Percentiles rank a stretch among this genome's conserved stretches.
phyloP scores from a whole-genome alignment of 2,113 vertebrate genomes.

The Tychaedon coryphoeus region DNA sequence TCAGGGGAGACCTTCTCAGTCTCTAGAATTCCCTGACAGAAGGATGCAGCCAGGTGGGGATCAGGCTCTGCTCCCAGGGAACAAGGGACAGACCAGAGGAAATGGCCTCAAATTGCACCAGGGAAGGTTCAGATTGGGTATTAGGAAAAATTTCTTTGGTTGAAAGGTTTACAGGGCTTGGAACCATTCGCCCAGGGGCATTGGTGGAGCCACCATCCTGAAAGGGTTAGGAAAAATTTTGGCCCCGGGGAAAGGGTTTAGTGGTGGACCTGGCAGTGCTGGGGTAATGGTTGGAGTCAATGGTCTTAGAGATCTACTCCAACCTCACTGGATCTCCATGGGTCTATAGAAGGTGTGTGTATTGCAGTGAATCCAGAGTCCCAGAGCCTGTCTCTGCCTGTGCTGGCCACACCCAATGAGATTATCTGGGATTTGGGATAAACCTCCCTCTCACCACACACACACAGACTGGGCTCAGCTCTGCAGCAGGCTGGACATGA shows the following conservation, averaged over 20 bases:
- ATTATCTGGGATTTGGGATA: neutral
- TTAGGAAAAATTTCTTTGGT: neutral
- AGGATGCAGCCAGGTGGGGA: neutral
- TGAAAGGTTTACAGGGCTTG: neutral
- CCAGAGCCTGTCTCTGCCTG: neutral
- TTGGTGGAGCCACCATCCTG: neutral
- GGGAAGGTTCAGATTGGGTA: neutral
- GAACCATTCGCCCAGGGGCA: neutral
- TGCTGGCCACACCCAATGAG: neutral
- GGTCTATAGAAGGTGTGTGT: neutral
- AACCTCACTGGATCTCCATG: neutral
- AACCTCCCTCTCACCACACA: neutral
- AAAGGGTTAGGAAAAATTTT: neutral
- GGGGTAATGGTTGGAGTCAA: neutral
- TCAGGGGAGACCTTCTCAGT: neutral
- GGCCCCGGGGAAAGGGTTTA: neutral
- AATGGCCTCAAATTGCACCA: accelerated
- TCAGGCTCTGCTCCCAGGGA: neutral
- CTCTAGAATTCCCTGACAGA: neutral
- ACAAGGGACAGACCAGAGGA: neutral
- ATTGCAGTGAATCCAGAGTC: neutral
- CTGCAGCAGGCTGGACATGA: neutral
- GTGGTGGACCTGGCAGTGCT: neutral
- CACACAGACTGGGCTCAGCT: neutral
- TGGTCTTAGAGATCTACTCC: neutral